Evolutionary conservation across 2,797 vertebrate genomes (phyloP), one percentile per base, ranked within the genome.

Genomic region (Sebastes oblongus): DNA sequence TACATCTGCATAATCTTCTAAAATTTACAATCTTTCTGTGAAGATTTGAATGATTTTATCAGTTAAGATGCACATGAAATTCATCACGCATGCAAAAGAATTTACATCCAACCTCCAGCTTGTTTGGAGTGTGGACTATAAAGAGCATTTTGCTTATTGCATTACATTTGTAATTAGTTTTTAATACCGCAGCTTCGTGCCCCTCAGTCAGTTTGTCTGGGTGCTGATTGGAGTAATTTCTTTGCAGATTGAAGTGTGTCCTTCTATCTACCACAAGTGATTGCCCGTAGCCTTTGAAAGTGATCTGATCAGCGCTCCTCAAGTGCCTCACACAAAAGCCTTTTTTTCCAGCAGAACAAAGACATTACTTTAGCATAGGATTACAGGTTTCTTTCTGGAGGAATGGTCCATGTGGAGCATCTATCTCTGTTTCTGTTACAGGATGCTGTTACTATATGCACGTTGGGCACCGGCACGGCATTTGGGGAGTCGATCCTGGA

Each of bases 401-500:
- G 34, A 81, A 46, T 65, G 30, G 60, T 80, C 52, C 42, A 56
- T 4, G 4, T 56, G 66, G 52, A 55, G 29, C 36, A 62, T 10
- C 22, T 16, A 25, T 72, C 30, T 84, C 85, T 86, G 71, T 56
- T 58, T 93, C 54, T 82, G 67, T 88, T 77, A 65, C 83, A 99
- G 98, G 98, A 99, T 95, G 97, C 97, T 4, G 97, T 98, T 91
- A 97, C 96, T 65, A 98, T 99, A 91, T 99, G 98, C 86, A 99
- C 97, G 2, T 92, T 99, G 95, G 98, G 98, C 75, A 95, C 97
- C 12, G 98, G 98, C 86, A 98, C 97, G 0, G 98, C 98, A 34
- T 99, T 99, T 80, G 98, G 98, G 92, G 98, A 99, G 94, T 99
- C 98, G 14, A 98, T 99, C 91, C 94, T 99, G 93, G 97, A 99